Evolutionary conservation across 2,888 invertebrate species (phyloP).

Genomic region (Aleiodes alternator): DNA sequence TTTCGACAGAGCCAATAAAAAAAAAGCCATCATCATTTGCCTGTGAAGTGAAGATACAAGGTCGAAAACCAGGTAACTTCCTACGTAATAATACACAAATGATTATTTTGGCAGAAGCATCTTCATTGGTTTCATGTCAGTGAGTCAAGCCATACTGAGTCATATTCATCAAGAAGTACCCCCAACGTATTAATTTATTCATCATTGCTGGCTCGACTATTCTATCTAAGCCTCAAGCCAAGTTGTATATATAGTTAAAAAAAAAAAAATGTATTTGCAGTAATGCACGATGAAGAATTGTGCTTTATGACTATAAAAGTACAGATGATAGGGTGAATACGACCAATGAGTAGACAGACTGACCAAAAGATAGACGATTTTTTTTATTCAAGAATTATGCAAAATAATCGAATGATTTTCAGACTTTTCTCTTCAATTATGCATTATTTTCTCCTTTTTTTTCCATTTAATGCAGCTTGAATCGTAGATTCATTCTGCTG

Average conservation of each 20-base stretch:
- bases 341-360: too few relatives aligned
- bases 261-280: not conserved
- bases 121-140: conserved; percentile 4
- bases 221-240: not conserved
- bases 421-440: too few relatives aligned
- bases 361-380: too few relatives aligned
- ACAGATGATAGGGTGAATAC: too few relatives aligned
- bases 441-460: too few relatives aligned
- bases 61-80: conserved; percentile 42
- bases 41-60: conserved; percentile 22
- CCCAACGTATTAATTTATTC: not conserved
- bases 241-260: not conserved
- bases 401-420: too few relatives aligned
- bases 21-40: not conserved
- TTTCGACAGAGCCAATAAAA: not conserved
- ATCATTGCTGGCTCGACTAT: not conserved
- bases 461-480: too few relatives aligned
- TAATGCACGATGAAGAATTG: not conserved
- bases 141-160: conserved; percentile 46
- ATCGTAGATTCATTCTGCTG: too few relatives aligned
- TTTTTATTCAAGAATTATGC: too few relatives aligned
- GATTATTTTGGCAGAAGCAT: conserved; percentile 37
- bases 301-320: not conserved
- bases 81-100: conserved; percentile 44
- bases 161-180: conserved; percentile 36